Conservation (phyloP, 2,113 vertebrate genomes). For the Hippocampus barbouri region DNA sequence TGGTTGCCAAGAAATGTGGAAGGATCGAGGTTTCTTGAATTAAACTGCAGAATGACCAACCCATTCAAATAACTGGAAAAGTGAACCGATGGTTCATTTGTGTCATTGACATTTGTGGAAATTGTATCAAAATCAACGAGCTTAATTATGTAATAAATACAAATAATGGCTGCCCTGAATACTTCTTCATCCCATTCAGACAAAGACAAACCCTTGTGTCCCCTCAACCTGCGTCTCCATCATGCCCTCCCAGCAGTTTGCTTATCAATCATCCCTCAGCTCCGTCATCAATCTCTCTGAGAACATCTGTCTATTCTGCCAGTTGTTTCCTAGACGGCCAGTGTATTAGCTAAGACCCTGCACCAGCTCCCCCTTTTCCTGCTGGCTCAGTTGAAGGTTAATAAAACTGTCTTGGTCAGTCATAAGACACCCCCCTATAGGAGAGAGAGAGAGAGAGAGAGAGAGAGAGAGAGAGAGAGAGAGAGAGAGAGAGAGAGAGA, state of each 20-base stretch:
- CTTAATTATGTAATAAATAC: constrained; percentile 6
- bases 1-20: not conserved
- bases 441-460: too few species aligned
- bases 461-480: too few species aligned
- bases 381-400: constrained; percentile 58
- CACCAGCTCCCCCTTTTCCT: constrained; percentile 68
- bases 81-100: not conserved
- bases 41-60: not conserved
- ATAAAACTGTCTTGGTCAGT: constrained; percentile 71
- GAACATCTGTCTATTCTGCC: constrained; percentile 55
- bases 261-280: constrained; percentile 69
- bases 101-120: too few species aligned
- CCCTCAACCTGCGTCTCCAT: constrained; percentile 38
- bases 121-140: not conserved
- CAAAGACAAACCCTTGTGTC: constrained; percentile 41
- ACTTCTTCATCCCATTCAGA: constrained; percentile 62
- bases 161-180: constrained; percentile 37
- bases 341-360: constrained; percentile 55
- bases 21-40: not conserved
- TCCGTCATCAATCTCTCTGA: constrained; percentile 63
- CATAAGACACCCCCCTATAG: constrained; percentile 23
- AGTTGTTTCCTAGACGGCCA: constrained; percentile 69
- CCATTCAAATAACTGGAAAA: not conserved
- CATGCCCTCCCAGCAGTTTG: constrained; percentile 50
- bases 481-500: too few species aligned